Evolutionary conservation across 2,888 invertebrate genomes (phyloP), one percentile per base, ranked within the genome.

Genomic region (Macaria liturata): DNA sequence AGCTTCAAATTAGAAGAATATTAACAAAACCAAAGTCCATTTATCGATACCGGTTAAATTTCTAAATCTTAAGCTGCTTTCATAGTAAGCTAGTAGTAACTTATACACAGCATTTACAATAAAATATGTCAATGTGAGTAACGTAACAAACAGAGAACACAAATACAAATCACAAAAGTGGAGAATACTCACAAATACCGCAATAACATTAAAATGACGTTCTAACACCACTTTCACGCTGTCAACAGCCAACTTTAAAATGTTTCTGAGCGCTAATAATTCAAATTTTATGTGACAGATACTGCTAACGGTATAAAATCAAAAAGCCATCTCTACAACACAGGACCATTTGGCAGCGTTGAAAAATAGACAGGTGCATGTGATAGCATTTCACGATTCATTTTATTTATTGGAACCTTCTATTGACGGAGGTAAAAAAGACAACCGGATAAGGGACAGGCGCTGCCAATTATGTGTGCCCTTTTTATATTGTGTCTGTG

Each of bases 291-390:
- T 54, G 20, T 30, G 47, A 30, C 42, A 43, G 43, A 46, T 39
- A 54, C 7, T 47, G 54, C 47, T 9, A 54, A 47, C 51, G 39
- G 20, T 30, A 8, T 40, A 32, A 6, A 45, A 57, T 54, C 50
- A 52, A 71, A 64, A 78, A 80, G 67, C 71, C 51, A 8, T 20
- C 54, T 78, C 85, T 79, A 76, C 64, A 69, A 59, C 71, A 37
- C 8, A 9, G 8, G 42, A 4, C 8, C 42, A 4, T 42, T n/a
- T 4, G 42, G 9, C 8, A 8, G 64, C 72, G 76, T 76, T 84
- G 78, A 84, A 81, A 79, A 82, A 84, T 84, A 81, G 84, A 72
- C 87, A 88, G 88, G 85, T 88, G 88, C 84, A 84, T 77, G 75
- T 86, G 86, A 88, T 87, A 84, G 81, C 81, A 72, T 74, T 77